Evolutionary conservation across 2,113 vertebrate species (phyloP).

Genomic region (Sturnira hondurensis): DNA sequence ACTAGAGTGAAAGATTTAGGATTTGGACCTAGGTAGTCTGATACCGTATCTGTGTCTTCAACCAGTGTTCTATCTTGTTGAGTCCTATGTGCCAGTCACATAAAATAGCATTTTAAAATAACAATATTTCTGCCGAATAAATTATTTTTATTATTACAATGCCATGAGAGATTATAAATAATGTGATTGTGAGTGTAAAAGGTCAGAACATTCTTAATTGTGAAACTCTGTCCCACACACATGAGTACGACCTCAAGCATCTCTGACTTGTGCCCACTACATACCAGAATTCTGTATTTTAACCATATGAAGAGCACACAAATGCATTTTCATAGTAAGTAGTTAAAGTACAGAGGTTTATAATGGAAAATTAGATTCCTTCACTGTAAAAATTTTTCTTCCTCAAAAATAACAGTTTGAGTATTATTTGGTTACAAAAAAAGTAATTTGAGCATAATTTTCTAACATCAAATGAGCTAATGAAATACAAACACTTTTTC

Average conservation of each 20-base stretch:
- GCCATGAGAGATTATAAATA: neutral
- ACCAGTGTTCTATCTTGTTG: neutral
- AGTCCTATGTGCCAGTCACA: neutral
- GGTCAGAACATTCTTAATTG: neutral
- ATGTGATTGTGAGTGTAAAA: neutral
- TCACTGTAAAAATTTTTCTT: neutral
- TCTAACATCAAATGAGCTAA: neutral
- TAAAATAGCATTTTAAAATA: neutral
- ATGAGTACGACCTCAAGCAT: neutral
- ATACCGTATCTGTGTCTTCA: neutral
- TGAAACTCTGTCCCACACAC: neutral
- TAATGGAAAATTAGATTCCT: neutral
- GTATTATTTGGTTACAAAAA: neutral
- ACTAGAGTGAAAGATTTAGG: neutral
- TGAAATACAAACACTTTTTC: neutral
- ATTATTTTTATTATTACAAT: neutral
- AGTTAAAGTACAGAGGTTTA: neutral
- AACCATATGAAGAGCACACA: neutral
- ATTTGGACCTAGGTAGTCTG: neutral
- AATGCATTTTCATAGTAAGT: neutral
- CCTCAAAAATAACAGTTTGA: neutral
- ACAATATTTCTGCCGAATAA: neutral
- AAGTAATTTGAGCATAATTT: neutral
- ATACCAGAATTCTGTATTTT: conserved; percentile 1
- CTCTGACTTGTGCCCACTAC: neutral